Base-by-base conservation (phyloP, 1,140 invertebrate genomes). In the Druon quercuslanigerum region DNA sequence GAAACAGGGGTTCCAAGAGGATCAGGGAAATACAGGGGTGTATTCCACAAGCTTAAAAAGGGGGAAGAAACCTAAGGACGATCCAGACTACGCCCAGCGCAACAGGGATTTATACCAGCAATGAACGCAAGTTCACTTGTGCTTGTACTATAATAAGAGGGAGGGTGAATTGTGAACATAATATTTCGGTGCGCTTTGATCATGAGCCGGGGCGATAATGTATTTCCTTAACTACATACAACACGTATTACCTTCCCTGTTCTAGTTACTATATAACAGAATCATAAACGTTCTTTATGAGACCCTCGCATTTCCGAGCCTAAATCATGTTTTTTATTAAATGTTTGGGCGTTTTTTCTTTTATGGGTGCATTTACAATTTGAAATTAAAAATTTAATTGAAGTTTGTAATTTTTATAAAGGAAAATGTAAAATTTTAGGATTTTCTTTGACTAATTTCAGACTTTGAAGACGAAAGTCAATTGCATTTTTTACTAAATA, bases 91-190 rank as follows among this genome's bases (percentile, higher is more conserved):
- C 25, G 60, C 33, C 25, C 60, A 66, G 33, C 60, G 40, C 40
- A 66, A 66, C 60, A 66, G 60, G 60, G 60, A 66, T 66, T 66
- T 66, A 66, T 66, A 66, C 60, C 60, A 66, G 60, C 60, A 33
- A 66, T 14, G 60, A 40, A 40, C 20, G 25, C 25, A 16, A 66
- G 60, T 66, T 66, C 25, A 66, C 60, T 66, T 40, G 60, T 40
- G 25, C 60, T 33, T 33, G 25, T 33, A 4, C 25, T 33, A 33
- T 33, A 33, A 66, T n/a, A 66, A 16, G 25, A 16, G 60, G 25
- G 16, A 33, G 40, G 54, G 40, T 33, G 25, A 66, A 40, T 13
- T n/a, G 14, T 7, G 13, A 46, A 33, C 60, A 66, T 66, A 66
- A 66, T 66, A 66, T 66, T 66, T 66, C 60, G 60, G 60, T 66